Base-by-base conservation (phyloP, 2,113 vertebrate genomes). In the Petromus typicus region DNA sequence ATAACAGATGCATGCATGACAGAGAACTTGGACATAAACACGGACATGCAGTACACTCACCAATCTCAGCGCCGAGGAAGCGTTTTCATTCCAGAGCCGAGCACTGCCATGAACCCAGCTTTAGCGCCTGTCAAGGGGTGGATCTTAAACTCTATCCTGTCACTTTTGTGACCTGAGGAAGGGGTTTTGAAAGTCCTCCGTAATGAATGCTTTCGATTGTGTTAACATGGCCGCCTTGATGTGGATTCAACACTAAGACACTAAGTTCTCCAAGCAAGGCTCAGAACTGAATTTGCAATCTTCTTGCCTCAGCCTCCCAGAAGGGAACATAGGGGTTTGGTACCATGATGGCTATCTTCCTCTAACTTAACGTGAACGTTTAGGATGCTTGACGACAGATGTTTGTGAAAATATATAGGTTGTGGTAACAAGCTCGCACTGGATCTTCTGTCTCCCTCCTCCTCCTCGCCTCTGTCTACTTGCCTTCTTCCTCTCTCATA, bases 401-500 rank as follows among this genome's bases (percentile, higher is more conserved):
- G 40, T 59, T 37, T 34, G 40, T 18, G 34, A 40, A 79, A 25
- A 34, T 37, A 71, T 59, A 25, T 14, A 54, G 23, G 13, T 22
- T 78, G 40, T 27, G 17, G 43, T 6, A 3, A 54, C 17, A 57
- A 16, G 14, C 4, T 63, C 4, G 40, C 18, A 25, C 2, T 61
- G 30, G 23, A 25, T 20, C 10, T 59, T 20, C 54, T n/a, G 2
- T 43, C 32, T 27, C 22, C 40, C 12, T 10, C 8, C 23, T 27
- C 10, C 13, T 6, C 23, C n/a, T 3, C 63, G 2, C 45, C 1
- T 16, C 7, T 27, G 0, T 8, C 32, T 56, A 7, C 8, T 4
- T 13, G n/a, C 10, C 0, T 4, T 8, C 22, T 71, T 8, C 9
- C 10, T 10, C 30, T 3, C 6, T 7, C 10, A 48, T 75, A 48